Percentiles rank a stretch among this genome's conserved stretches.
These are phyloP conservation scores for Actinemys pallida DNA, from an alignment of 2,113 vertebrate species.

Conservation along the genomic window DNA sequence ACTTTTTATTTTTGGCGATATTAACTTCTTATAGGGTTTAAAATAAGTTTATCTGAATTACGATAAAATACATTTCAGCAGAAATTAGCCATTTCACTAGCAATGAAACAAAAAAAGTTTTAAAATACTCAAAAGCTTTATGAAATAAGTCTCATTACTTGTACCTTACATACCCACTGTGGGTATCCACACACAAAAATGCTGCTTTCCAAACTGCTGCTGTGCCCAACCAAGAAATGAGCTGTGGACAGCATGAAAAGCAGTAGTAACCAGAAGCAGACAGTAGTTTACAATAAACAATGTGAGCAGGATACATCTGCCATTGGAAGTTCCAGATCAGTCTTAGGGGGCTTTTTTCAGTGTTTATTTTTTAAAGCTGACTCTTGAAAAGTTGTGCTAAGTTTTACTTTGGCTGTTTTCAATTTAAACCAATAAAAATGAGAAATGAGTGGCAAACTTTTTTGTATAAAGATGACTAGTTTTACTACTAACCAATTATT, in stretches of 20 bases:
- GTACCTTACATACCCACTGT: neutral
- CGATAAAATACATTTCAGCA: neutral
- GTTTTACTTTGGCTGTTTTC: neutral
- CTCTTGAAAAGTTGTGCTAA: constrained; percentile 1
- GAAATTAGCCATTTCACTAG: neutral
- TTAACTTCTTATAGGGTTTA: neutral
- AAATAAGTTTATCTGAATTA: neutral
- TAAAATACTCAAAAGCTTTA: neutral
- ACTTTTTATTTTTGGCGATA: neutral
- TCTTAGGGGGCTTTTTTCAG: neutral
- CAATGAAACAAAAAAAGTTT: neutral
- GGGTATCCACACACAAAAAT: neutral
- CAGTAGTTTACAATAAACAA: neutral
- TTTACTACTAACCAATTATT: neutral
- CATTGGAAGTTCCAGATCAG: neutral
- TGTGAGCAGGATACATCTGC: neutral
- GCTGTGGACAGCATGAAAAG: neutral
- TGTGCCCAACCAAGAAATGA: neutral
- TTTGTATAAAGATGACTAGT: neutral
- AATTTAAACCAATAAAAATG: neutral
- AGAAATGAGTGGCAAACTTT: constrained; percentile 2
- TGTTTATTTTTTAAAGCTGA: neutral
- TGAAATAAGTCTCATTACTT: neutral
- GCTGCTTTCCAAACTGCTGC: neutral
- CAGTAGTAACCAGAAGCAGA: neutral